These are phyloP conservation scores for Oscheius sp. DNA, from an alignment of 2,888 invertebrate species.

Conservation along the genomic window DNA sequence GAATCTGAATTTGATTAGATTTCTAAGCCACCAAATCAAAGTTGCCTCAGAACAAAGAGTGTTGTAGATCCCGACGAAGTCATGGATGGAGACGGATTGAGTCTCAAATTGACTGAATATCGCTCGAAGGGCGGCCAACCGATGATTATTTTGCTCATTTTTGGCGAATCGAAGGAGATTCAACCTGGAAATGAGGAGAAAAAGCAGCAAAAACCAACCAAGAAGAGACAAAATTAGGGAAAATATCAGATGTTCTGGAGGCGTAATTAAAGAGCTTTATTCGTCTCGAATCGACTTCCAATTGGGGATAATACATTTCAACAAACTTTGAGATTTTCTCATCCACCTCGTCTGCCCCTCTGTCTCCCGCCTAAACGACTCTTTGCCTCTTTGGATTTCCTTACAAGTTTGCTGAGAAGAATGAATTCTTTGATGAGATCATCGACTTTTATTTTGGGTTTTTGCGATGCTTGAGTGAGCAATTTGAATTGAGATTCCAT, in stretches of 20 bases:
- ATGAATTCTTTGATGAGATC: background rate
- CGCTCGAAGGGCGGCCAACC: background rate
- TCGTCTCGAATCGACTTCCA: background rate
- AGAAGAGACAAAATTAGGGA: background rate
- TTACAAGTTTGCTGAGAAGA: background rate
- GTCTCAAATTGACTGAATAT: conserved; percentile 6
- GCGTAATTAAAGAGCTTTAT: background rate
- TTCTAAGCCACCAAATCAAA: too few relatives aligned
- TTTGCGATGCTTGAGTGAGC: conserved; percentile 1
- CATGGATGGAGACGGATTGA: background rate
- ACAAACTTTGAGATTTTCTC: background rate
- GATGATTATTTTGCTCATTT: background rate
- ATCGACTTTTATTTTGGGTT: background rate
- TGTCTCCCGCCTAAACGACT: background rate
- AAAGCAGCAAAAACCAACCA: background rate
- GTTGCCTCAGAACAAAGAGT: conserved; percentile 4
- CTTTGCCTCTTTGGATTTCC: background rate
- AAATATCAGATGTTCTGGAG: background rate
- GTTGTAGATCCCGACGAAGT: conserved; percentile 21
- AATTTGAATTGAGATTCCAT: background rate
- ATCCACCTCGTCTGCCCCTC: background rate
- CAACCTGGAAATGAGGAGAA: background rate
- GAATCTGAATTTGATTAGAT: too few relatives aligned
- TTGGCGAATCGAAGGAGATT: background rate
- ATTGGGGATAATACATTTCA: background rate